phyloP scores from a whole-genome alignment of 2,888 invertebrate species.

The Suillia variegata region DNA sequence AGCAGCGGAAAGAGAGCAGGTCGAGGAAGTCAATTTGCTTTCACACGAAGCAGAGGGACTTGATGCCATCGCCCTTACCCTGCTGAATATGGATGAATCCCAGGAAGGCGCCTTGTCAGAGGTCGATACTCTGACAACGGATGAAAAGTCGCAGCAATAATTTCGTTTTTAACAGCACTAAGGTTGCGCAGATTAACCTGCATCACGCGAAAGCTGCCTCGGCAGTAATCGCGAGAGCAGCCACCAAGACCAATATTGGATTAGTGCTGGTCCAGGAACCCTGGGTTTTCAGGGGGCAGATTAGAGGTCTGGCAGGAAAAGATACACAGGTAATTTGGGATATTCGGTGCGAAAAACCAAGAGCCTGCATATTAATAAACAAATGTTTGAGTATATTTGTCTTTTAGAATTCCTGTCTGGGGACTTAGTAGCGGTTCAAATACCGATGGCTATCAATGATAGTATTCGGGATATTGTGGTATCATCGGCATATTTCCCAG shows the following conservation, averaged over 20 bases:
- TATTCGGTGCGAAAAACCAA: conserved; percentile 1
- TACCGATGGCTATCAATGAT: too few relatives aligned
- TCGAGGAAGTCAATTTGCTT: not conserved
- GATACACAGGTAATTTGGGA: conserved; percentile 8
- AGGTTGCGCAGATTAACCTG: conserved; percentile 6
- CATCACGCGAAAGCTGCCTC: conserved; percentile 8
- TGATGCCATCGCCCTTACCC: not conserved
- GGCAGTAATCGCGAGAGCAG: not conserved
- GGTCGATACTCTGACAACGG: not conserved
- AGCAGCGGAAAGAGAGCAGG: not conserved
- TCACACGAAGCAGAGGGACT: not conserved
- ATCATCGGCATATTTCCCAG: too few relatives aligned
- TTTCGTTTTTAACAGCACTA: not conserved
- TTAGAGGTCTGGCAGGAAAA: not conserved
- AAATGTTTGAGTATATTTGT: not conserved
- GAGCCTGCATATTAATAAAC: not conserved
- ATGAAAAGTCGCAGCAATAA: not conserved
- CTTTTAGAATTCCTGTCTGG: conserved; percentile 7
- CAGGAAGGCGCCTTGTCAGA: not conserved
- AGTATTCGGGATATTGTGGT: too few relatives aligned
- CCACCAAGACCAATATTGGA: not conserved
- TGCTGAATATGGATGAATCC: not conserved
- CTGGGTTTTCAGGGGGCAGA: conserved; percentile 4
- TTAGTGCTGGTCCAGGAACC: conserved; percentile 5
- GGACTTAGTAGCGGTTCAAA: conserved; percentile 1